Base-by-base conservation (phyloP, 35 echinoderm and acorn worm species). In the Stichopus chloronotus region DNA sequence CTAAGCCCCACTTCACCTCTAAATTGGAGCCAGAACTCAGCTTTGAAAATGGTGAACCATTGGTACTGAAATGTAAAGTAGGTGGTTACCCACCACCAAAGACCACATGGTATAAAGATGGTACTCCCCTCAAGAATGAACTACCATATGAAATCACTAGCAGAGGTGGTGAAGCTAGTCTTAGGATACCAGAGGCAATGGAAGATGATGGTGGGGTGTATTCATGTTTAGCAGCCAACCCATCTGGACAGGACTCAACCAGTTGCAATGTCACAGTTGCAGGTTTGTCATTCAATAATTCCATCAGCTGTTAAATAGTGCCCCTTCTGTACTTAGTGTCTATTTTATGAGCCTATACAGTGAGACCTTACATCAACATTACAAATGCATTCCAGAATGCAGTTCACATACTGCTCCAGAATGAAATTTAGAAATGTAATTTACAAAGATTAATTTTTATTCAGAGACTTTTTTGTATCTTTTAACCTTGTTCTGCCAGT, bases 1-100 rank as follows among this genome's bases (percentile, higher is more conserved):
- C 93, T 55, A 78, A 91, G 52, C 94, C 94, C 9, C 83, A 92
- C 19, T 95, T 95, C 84, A 95, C 92, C 84, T 95, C 94, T 93
- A 84, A 68, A 79, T 63, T 84, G 78, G 83, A 86, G 79, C 90
- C 24, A 87, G 72, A 90, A 74, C 93, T 59, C 30, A 88, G 83
- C 76, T 9, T 92, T 25, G 76, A 58, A 54, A 87, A 95, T 86
- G 90, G 90, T n/a, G 78, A 95, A 60, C 74, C 87, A 55, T 55
- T 87, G 30, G 25, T 77, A 20, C 87, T 94, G 0, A 94, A 72
- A 63, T 94, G 93, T 59, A 94, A 94, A 43, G 93, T 94, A 19
- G 93, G 87, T 52, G 87, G 93, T 5, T 24, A 91, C 76, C 93
- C 93, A 19, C 59, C 24, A 25, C 86, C 93, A 12, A 59, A 94